Evolutionary conservation across 2,113 vertebrate species (phyloP).

Genomic region (Nerophis lumbriciformis): DNA sequence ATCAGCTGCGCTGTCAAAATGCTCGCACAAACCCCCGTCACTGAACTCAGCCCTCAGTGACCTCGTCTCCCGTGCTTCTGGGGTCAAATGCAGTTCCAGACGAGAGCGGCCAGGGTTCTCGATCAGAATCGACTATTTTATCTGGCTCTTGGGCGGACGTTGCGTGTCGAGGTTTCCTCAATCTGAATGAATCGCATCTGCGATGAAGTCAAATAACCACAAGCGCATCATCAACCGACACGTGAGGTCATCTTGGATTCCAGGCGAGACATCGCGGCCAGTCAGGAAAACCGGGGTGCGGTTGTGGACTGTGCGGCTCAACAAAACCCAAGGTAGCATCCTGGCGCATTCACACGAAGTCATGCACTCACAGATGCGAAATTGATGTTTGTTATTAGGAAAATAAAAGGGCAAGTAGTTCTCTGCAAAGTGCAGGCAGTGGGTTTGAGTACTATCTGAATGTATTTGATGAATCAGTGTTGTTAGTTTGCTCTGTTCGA

Average conservation of each 20-base stretch:
- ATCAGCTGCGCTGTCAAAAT: slow-evolving; percentile 27
- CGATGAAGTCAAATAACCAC: slow-evolving; percentile 23
- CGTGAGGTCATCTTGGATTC: slow-evolving; percentile 24
- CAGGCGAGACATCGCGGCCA: slow-evolving; percentile 3
- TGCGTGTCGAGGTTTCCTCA: slow-evolving; percentile 1
- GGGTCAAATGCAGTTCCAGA: slow-evolving; percentile 21
- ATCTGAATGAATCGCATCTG: slow-evolving; percentile 14
- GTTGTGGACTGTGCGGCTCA: slow-evolving; percentile 7
- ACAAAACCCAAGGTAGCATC: slow-evolving; percentile 1
- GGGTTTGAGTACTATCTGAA: neutral
- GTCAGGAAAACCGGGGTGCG: slow-evolving; percentile 10
- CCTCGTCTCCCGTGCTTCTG: slow-evolving; percentile 18
- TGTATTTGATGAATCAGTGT: neutral
- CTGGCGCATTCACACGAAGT: neutral
- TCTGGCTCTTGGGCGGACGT: slow-evolving; percentile 1
- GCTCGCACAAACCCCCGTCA: slow-evolving; percentile 36
- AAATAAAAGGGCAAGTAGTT: neutral
- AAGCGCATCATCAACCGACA: slow-evolving; percentile 10
- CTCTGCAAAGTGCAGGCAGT: neutral
- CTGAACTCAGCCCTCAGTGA: slow-evolving; percentile 22
- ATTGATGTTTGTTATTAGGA: neutral
- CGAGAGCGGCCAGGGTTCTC: slow-evolving; percentile 13
- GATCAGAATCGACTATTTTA: slow-evolving; percentile 6
- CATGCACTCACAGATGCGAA: neutral
- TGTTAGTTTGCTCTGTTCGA: neutral